Evolutionary conservation across 2,113 vertebrate species (phyloP).

Genomic region (Cathartes aura): DNA sequence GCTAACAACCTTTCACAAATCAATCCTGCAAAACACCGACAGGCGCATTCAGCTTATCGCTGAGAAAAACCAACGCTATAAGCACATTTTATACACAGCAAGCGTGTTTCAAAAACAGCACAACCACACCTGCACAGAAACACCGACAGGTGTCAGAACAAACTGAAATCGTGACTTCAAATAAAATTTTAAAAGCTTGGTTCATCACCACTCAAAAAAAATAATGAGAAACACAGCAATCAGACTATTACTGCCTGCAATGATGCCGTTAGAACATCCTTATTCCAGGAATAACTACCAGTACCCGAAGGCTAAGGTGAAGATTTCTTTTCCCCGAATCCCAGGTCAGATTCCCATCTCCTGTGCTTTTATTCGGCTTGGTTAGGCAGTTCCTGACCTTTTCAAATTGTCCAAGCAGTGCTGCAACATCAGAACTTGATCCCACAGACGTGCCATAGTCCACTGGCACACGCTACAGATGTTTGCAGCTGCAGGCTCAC

Average conservation of each 20-base stretch:
- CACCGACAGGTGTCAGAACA: rapidly evolving
- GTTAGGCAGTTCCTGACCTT: background rate
- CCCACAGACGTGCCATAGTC: rapidly evolving
- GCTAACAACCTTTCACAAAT: background rate
- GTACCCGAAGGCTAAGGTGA: background rate
- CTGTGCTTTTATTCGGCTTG: background rate
- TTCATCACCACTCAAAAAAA: background rate
- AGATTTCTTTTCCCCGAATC: background rate
- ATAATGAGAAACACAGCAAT: background rate
- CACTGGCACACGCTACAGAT: rapidly evolving
- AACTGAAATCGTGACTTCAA: background rate
- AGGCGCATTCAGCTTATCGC: background rate
- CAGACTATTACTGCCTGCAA: too few species aligned
- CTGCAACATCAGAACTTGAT: background rate
- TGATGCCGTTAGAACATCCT: background rate
- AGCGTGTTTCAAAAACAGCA: background rate
- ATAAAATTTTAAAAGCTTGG: background rate
- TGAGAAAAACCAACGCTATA: rapidly evolving
- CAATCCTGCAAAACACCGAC: background rate
- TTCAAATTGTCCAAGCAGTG: background rate
- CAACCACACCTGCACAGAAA: background rate
- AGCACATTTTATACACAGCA: background rate
- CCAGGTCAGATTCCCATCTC: background rate
- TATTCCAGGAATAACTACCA: background rate
- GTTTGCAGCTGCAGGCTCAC: background rate